These are phyloP conservation scores for Nymphalis c-album DNA, from an alignment of 2,888 invertebrate genomes.

Conservation along the genomic window DNA sequence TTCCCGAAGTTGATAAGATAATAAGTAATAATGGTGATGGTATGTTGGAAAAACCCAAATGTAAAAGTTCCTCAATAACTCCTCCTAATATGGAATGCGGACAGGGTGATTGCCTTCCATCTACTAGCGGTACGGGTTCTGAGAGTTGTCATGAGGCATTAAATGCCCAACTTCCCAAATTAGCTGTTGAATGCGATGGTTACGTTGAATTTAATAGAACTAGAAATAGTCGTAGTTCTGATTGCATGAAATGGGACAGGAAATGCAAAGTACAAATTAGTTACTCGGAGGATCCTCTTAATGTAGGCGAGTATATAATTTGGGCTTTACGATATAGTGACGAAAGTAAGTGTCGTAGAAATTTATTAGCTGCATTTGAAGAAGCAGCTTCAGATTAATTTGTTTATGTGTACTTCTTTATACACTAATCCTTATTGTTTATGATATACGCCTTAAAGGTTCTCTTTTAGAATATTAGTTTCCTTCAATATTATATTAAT, in stretches of 20 bases:
- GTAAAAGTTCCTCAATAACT: constrained; percentile 61
- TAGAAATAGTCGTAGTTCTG: constrained; percentile 61
- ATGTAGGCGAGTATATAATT: constrained; percentile 81
- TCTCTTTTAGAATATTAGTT: too few species aligned
- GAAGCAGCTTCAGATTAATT: constrained; percentile 59
- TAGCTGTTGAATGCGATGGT: constrained; percentile 74
- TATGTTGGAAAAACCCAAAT: constrained; percentile 47
- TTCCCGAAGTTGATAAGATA: constrained; percentile 48
- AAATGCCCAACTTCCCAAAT: constrained; percentile 68
- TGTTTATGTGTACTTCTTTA: background rate
- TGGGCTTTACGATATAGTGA: constrained; percentile 83
- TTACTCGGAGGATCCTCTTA: constrained; percentile 78
- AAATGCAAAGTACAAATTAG: constrained; percentile 84
- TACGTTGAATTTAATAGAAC: constrained; percentile 71
- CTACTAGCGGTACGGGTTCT: constrained; percentile 68
- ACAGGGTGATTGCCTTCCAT: constrained; percentile 74
- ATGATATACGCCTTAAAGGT: too few species aligned
- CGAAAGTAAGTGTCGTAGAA: constrained; percentile 82
- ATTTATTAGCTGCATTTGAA: constrained; percentile 79
- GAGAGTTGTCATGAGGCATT: constrained; percentile 65
- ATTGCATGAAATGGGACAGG: constrained; percentile 81
- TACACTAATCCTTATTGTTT: background rate
- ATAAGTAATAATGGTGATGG: constrained; percentile 66
- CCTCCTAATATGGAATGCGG: constrained; percentile 70
- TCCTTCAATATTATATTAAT: background rate